Evolutionary conservation across 2,797 vertebrate genomes (phyloP).

Genomic region (Synaphobranchus kaupii): DNA sequence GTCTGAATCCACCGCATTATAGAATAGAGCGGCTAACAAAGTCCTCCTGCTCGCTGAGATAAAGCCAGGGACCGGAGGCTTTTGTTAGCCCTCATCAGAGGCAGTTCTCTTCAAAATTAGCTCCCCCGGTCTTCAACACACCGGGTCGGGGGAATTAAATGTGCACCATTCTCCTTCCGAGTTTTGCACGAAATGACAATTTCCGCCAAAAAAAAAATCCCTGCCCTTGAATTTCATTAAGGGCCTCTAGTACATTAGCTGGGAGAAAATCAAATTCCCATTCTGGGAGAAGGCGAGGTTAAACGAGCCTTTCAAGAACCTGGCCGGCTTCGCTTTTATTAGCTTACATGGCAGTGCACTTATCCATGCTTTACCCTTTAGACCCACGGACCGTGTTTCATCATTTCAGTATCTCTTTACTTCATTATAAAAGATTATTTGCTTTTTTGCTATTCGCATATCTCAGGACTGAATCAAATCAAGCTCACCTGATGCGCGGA

Average conservation of each 20-base stretch:
- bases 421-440: conserved; percentile 44
- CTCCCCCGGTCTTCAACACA: conserved; percentile 40
- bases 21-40: conserved; percentile 57
- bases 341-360: conserved; percentile 63
- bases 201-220: conserved; percentile 37
- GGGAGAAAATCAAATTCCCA: conserved; percentile 65
- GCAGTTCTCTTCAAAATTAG: conserved; percentile 41
- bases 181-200: conserved; percentile 57
- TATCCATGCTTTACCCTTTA: conserved; percentile 66
- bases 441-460: conserved; percentile 47
- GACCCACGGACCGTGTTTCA: conserved; percentile 43
- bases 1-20: conserved; percentile 60
- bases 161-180: conserved; percentile 42
- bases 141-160: conserved; percentile 42
- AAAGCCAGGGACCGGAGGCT: conserved; percentile 53
- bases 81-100: conserved; percentile 56
- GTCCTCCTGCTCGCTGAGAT: conserved; percentile 56
- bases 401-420: conserved; percentile 51
- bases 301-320: conserved; percentile 70
- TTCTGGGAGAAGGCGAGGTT: conserved; percentile 63
- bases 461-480: conserved; percentile 60
- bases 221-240: conserved; percentile 64
- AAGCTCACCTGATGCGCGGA: conserved; percentile 44
- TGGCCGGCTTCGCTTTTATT: conserved; percentile 61
- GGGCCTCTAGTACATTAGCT: conserved; percentile 67